Conservation (phyloP, 2,113 vertebrate genomes). For the Clarias gariepinus region DNA sequence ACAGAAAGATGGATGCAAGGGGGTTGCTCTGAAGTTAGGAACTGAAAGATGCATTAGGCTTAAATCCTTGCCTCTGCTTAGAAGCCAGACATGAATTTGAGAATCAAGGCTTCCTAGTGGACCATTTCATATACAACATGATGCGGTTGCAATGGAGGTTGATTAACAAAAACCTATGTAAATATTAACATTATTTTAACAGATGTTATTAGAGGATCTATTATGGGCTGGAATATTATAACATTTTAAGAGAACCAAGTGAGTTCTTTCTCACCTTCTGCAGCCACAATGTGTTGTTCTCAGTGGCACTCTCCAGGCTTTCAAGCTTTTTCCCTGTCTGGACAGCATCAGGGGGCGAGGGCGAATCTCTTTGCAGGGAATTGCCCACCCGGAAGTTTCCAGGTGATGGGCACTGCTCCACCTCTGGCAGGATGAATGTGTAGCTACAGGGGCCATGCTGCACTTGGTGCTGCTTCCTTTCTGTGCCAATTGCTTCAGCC, state of each 20-base stretch:
- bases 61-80: slow-evolving; percentile 47
- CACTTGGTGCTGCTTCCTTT: slow-evolving; percentile 71
- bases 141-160: slow-evolving; percentile 40
- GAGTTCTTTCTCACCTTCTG: slow-evolving; percentile 72
- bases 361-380: slow-evolving; percentile 76
- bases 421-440: slow-evolving; percentile 81
- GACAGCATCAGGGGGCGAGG: slow-evolving; percentile 50
- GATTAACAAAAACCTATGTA: slow-evolving; percentile 55
- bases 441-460: slow-evolving; percentile 80
- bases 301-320: slow-evolving; percentile 73
- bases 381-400: slow-evolving; percentile 72
- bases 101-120: slow-evolving; percentile 52
- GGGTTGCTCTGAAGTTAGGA: slow-evolving; percentile 31
- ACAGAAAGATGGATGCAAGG: not conserved
- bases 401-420: slow-evolving; percentile 66
- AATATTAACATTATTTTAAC: slow-evolving; percentile 42
- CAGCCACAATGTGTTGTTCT: slow-evolving; percentile 84
- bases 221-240: not conserved
- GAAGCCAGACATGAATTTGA: slow-evolving; percentile 52
- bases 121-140: slow-evolving; percentile 39
- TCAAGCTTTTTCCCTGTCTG: slow-evolving; percentile 70
- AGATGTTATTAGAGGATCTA: slow-evolving; percentile 46
- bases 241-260: not conserved
- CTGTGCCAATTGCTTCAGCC: slow-evolving; percentile 48
- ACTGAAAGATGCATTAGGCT: slow-evolving; percentile 53